phyloP scores from a whole-genome alignment of 2,888 invertebrate species.

The Caenorhabditis sp. region DNA sequence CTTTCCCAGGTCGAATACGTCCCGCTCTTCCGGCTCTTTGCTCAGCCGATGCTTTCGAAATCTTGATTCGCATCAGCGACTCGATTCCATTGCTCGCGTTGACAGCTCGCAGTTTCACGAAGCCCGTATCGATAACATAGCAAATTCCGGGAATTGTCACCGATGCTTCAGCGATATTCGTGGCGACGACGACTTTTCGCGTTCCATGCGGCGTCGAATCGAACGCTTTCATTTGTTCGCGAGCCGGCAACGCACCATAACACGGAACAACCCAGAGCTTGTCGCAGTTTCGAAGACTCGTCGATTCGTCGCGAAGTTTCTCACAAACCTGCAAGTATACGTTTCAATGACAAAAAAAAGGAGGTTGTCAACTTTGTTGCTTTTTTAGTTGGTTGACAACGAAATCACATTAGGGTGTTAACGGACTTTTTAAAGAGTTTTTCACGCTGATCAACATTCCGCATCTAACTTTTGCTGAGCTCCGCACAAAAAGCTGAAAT shows the following conservation, averaged over 20 bases:
- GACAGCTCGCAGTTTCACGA: constrained; percentile 90
- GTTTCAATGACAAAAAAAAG: too few relatives aligned
- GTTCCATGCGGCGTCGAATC: constrained; percentile 73
- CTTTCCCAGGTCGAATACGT: constrained; percentile 83
- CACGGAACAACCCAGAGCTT: constrained; percentile 80
- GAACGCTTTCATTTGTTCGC: constrained; percentile 67
- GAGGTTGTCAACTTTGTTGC: too few relatives aligned
- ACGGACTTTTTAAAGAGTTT: too few relatives aligned
- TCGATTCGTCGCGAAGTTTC: constrained; percentile 56
- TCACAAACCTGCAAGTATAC: constrained; percentile 48
- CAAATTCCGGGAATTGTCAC: constrained; percentile 91
- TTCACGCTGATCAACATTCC: too few relatives aligned
- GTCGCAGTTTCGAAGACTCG: constrained; percentile 56
- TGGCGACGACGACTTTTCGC: constrained; percentile 89
- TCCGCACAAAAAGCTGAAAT: too few relatives aligned
- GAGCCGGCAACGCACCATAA: constrained; percentile 85
- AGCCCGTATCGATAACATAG: constrained; percentile 93
- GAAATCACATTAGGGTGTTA: too few relatives aligned
- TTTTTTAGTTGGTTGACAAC: too few relatives aligned
- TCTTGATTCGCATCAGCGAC: constrained; percentile 71
- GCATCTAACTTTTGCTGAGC: too few relatives aligned
- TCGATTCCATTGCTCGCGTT: constrained; percentile 82
- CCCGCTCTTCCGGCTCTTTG: constrained; percentile 94
- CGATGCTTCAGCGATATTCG: constrained; percentile 96
- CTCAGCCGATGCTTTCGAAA: constrained; percentile 80